phyloP scores from a whole-genome alignment of 2,888 invertebrate genomes.

The Pseudococcus longispinus region DNA sequence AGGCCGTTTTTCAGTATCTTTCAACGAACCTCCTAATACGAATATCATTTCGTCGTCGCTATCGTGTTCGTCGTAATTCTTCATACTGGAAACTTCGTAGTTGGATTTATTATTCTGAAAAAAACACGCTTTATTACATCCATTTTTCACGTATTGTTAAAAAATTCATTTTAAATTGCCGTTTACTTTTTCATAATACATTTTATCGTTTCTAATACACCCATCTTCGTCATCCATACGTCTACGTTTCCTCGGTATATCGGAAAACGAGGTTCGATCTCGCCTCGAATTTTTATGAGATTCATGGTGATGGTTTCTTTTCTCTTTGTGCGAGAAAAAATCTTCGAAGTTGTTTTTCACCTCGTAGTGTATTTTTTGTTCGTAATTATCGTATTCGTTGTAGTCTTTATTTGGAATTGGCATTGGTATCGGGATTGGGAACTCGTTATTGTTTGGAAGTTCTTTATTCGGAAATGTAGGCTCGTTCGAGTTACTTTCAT shows the following conservation, averaged over 20 bases:
- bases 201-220: constrained; percentile 40
- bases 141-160: not conserved
- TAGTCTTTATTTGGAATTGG: constrained; percentile 31
- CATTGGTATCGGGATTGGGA: not conserved
- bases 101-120: constrained; percentile 21
- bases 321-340: constrained; percentile 17
- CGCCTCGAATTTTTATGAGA: constrained; percentile 44
- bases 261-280: constrained; percentile 42
- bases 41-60: constrained; percentile 52
- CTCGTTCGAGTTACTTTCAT: constrained; percentile 67
- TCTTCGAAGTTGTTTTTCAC: constrained; percentile 47
- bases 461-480: constrained; percentile 42
- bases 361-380: constrained; percentile 30
- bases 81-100: not conserved
- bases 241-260: constrained; percentile 41
- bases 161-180: not conserved
- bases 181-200: constrained; percentile 46
- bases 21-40: constrained; percentile 49
- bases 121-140: not conserved
- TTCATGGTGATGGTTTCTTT: constrained; percentile 33
- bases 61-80: constrained; percentile 12
- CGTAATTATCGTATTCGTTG: constrained; percentile 15
- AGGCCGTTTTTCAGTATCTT: constrained; percentile 41
- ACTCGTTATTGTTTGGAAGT: constrained; percentile 12
- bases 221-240: constrained; percentile 20